Evolutionary conservation across 1,140 invertebrate species (phyloP).

Genomic region (Daktulosphaira vitifoliae): DNA sequence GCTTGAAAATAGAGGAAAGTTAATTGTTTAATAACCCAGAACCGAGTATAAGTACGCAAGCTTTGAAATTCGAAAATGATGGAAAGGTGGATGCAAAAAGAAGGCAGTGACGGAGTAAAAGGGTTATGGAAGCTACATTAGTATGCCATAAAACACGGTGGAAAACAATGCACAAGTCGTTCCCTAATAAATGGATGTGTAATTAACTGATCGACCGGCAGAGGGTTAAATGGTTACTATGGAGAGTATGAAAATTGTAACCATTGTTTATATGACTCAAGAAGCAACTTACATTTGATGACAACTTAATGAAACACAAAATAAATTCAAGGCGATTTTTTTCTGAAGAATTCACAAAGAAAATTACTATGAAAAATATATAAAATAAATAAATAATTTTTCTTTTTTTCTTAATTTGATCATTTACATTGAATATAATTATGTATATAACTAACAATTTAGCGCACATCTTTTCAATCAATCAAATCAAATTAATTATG

Average conservation of each 20-base stretch:
- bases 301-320: neutral
- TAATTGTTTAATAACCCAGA: too few species aligned
- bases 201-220: constrained; percentile 25
- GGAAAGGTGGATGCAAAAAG: neutral
- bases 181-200: constrained; percentile 18
- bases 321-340: too few species aligned
- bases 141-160: constrained; percentile 23
- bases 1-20: too few species aligned
- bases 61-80: neutral
- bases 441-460: too few species aligned
- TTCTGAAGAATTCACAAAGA: too few species aligned
- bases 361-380: too few species aligned
- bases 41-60: too few species aligned
- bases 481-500: too few species aligned
- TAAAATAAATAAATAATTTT: too few species aligned
- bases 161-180: constrained; percentile 25
- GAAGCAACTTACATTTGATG: constrained; percentile 20
- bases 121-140: constrained; percentile 17
- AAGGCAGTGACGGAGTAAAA: neutral
- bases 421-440: too few species aligned
- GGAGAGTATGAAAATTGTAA: neutral
- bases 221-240: neutral
- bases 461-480: too few species aligned
- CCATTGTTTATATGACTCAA: constrained; percentile 9
- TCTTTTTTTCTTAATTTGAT: too few species aligned